Conservation (phyloP, 2,888 invertebrate species). For the Caradrina kadenii region DNA sequence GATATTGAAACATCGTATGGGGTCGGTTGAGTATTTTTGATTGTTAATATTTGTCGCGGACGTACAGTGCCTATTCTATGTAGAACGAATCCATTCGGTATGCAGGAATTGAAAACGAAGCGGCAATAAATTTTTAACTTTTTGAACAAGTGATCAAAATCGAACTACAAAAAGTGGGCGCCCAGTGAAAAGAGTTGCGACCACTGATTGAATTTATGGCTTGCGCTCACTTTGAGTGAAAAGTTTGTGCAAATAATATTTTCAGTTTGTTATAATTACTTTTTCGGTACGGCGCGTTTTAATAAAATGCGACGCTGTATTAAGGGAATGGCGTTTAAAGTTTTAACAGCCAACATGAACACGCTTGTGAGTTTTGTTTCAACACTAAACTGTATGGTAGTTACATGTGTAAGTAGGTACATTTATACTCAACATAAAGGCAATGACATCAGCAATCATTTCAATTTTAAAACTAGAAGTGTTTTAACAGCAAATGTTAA, state of each 20-base stretch:
- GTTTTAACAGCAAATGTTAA: too few species aligned
- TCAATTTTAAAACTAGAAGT: too few species aligned
- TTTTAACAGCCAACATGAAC: constrained; percentile 11
- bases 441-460: too few species aligned
- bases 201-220: constrained; percentile 87
- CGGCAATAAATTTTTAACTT: constrained; percentile 87
- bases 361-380: constrained; percentile 9
- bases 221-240: constrained; percentile 76
- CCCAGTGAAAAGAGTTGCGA: constrained; percentile 79
- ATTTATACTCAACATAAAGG: neutral
- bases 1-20: constrained; percentile 36
- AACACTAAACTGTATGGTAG: neutral
- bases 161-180: constrained; percentile 85
- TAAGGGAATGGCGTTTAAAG: constrained; percentile 34
- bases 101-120: constrained; percentile 83
- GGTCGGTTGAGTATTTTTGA: constrained; percentile 66
- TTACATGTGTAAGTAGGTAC: neutral
- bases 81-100: constrained; percentile 70
- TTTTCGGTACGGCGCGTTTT: constrained; percentile 47
- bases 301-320: constrained; percentile 42
- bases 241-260: constrained; percentile 77
- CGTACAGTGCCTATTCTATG: constrained; percentile 57
- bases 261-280: constrained; percentile 67
- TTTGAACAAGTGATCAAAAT: constrained; percentile 87
- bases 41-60: constrained; percentile 73